Conservation (phyloP, 2,888 invertebrate species). For the Parthenolecanium corni region DNA sequence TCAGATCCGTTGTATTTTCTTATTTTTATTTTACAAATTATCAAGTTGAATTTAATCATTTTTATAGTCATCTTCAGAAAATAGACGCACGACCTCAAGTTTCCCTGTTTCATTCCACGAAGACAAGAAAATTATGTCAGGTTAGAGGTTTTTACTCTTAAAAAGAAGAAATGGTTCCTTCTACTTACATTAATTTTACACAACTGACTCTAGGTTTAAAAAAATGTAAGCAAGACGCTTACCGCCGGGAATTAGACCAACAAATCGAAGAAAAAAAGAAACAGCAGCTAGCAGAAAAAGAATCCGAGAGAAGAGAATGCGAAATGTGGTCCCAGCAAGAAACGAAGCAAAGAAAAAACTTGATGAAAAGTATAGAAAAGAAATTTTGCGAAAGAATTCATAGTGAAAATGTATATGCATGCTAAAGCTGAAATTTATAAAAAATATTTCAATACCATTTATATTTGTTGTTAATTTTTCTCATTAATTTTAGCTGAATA, state of each 20-base stretch:
- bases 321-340: slow-evolving; percentile 5
- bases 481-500: too few relatives aligned
- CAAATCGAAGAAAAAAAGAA: slow-evolving; percentile 29
- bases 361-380: neutral
- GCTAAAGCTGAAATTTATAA: neutral
- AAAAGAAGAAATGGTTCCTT: too few relatives aligned
- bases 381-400: neutral
- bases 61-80: too few relatives aligned
- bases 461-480: too few relatives aligned
- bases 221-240: slow-evolving; percentile 24
- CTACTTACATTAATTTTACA: neutral
- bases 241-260: slow-evolving; percentile 26
- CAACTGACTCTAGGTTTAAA: neutral
- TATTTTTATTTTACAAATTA: too few relatives aligned
- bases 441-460: neutral
- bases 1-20: too few relatives aligned
- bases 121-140: too few relatives aligned
- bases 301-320: slow-evolving; percentile 21
- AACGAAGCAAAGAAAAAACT: neutral
- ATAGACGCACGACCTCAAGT: too few relatives aligned
- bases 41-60: too few relatives aligned
- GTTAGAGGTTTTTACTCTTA: too few relatives aligned
- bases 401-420: neutral
- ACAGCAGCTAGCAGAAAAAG: slow-evolving; percentile 15
- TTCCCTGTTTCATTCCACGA: too few relatives aligned